phyloP scores from a whole-genome alignment of 53 echinoderm and acorn worm genomes.

The Patiria pectinifera region DNA sequence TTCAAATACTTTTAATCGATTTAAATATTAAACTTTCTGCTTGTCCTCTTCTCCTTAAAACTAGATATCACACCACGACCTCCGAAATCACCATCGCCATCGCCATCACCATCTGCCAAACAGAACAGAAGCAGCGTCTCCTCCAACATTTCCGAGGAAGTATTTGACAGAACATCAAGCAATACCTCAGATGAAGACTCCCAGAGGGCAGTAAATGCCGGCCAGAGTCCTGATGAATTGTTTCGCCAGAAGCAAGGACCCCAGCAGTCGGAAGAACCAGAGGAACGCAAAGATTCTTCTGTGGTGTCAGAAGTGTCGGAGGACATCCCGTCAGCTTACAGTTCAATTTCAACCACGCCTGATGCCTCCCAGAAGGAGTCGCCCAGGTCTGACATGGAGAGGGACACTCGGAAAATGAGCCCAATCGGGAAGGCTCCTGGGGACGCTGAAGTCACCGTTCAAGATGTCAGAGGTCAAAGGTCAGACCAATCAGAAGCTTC shows the following conservation, averaged over 20 bases:
- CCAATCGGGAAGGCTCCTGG: background rate
- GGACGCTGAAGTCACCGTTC: constrained; percentile 11
- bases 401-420: background rate
- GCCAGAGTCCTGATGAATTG: constrained; percentile 11
- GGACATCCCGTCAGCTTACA: constrained; percentile 34
- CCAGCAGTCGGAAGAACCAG: constrained; percentile 24
- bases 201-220: constrained; percentile 16
- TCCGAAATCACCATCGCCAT: constrained; percentile 22
- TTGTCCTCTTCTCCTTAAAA: background rate
- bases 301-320: constrained; percentile 42
- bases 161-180: constrained; percentile 1
- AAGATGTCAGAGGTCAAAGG: constrained; percentile 52
- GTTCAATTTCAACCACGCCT: constrained; percentile 44
- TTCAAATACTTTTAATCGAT: background rate
- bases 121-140: background rate
- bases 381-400: background rate
- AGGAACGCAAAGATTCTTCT: constrained; percentile 32
- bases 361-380: constrained; percentile 60
- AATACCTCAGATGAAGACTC: constrained; percentile 31
- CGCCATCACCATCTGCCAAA: constrained; percentile 15
- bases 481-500: constrained; percentile 73
- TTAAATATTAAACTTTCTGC: background rate
- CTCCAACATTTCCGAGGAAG: background rate
- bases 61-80: constrained; percentile 34
- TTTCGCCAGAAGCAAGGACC: constrained; percentile 23